Evolutionary conservation across 2,888 invertebrate genomes (phyloP), one percentile per base, ranked within the genome.

Genomic region (Pachymerium ferrugineum): DNA sequence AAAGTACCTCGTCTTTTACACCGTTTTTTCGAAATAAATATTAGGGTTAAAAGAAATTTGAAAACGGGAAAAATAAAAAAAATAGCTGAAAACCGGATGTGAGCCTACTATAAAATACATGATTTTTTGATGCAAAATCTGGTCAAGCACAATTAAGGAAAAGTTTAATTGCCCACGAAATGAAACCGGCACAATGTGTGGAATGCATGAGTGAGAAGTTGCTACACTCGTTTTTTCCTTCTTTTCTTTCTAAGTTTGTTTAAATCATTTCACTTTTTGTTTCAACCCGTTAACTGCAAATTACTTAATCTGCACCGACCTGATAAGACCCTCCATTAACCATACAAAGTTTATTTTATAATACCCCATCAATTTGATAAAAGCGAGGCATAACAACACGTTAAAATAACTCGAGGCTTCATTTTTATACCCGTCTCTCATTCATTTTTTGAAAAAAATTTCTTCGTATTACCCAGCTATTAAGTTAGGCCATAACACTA

Each of bases 241-340:
- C 22, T 19, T 10, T 16, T 5, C 10, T 16, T 22, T 16, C 22
- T 1, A 5, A 10, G n/a, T 1, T 54, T 22, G 22, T 54, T 54
- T 54, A 54, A 47, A 54, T 54, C 47, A 54, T 54, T 54, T 54
- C 47, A 54, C 47, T 54, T 54, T 54, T 54, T 54, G 47, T 54
- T 54, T 54, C 47, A 54, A 54, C 47, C 47, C 47, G 47, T 54
- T 54, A 54, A 54, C 47, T 54, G 47, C 47, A 54, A 54, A 54
- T 54, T 54, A 54, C 47, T 54, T 54, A 54, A 54, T 54, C 47
- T 54, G 47, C 47, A 19, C 47, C 19, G 47, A 10, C 47, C 47
- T 19, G 47, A 54, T 54, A 54, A 54, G 47, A 54, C 19, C 16
- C 4, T 22, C 47, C 19, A 54, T 54, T 19, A 54, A 54, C 6